Evolutionary conservation across 2,797 vertebrate genomes (phyloP).

Genomic region (Takifugu rubripes): DNA sequence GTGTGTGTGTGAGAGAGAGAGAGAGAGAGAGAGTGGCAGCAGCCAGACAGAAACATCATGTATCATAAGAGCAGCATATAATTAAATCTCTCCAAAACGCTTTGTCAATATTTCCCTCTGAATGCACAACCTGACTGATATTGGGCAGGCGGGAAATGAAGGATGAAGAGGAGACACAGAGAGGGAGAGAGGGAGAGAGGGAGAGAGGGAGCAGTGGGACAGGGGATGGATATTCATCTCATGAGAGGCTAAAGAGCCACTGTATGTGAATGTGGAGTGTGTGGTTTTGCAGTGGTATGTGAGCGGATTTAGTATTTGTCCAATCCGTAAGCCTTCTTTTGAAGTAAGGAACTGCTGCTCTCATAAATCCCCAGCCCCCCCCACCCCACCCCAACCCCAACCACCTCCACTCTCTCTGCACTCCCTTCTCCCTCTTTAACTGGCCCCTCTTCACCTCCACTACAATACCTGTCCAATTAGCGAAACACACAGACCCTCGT

Average conservation of each 20-base stretch:
- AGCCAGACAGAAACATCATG: slow-evolving; percentile 49
- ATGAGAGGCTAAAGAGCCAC: slow-evolving; percentile 54
- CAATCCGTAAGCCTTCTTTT: slow-evolving; percentile 53
- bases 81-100: slow-evolving; percentile 65
- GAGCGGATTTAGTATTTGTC: slow-evolving; percentile 46
- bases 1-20: background rate
- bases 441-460: slow-evolving; percentile 53
- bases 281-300: slow-evolving; percentile 29
- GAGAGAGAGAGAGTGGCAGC: background rate
- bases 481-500: slow-evolving; percentile 25
- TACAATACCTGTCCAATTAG: slow-evolving; percentile 67
- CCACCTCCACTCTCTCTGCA: slow-evolving; percentile 24
- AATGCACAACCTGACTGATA: slow-evolving; percentile 54
- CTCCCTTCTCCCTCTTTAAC: slow-evolving; percentile 16
- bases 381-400: slow-evolving; percentile 1
- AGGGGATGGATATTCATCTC: slow-evolving; percentile 61
- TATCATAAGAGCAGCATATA: slow-evolving; percentile 59
- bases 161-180: slow-evolving; percentile 31
- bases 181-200: background rate
- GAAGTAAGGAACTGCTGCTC: slow-evolving; percentile 61
- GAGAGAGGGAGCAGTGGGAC: slow-evolving; percentile 11
- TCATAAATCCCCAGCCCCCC: slow-evolving; percentile 56
- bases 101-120: slow-evolving; percentile 68
- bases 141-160: slow-evolving; percentile 16
- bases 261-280: slow-evolving; percentile 32